Evolutionary conservation across 2,797 vertebrate genomes (phyloP).

Genomic region (Columba guinea): DNA sequence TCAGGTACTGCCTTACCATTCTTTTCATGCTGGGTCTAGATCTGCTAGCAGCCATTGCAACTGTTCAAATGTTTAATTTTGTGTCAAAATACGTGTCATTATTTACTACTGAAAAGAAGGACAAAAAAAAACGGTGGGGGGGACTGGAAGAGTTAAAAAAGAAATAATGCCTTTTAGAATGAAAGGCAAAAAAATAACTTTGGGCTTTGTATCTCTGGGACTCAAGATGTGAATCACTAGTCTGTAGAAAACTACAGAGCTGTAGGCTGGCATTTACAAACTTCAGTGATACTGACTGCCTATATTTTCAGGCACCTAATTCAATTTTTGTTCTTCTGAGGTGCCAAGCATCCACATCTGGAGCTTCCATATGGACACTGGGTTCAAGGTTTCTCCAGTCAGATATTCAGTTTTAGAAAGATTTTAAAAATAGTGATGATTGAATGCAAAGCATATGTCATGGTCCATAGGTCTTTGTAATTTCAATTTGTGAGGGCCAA

Average conservation of each 20-base stretch:
- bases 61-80: not conserved
- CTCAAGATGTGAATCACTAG: not conserved
- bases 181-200: not conserved
- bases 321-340: not conserved
- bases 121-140: too few species aligned
- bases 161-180: rapidly evolving
- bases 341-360: not conserved
- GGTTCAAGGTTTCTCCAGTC: not conserved
- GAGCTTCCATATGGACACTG: not conserved
- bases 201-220: not conserved
- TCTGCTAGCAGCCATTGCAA: not conserved
- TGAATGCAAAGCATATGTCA: not conserved
- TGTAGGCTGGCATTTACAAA: not conserved
- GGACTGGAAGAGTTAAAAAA: not conserved
- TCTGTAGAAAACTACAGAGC: not conserved
- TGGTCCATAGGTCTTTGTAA: not conserved
- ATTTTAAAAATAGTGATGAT: not conserved
- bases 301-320: not conserved
- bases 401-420: not conserved
- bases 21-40: not conserved
- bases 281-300: not conserved
- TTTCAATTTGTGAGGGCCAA: not conserved
- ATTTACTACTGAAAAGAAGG: not conserved
- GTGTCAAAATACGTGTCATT: not conserved
- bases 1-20: not conserved